Base-by-base conservation (phyloP, 2,888 invertebrate genomes). In the Tetanocera ferruginea region DNA sequence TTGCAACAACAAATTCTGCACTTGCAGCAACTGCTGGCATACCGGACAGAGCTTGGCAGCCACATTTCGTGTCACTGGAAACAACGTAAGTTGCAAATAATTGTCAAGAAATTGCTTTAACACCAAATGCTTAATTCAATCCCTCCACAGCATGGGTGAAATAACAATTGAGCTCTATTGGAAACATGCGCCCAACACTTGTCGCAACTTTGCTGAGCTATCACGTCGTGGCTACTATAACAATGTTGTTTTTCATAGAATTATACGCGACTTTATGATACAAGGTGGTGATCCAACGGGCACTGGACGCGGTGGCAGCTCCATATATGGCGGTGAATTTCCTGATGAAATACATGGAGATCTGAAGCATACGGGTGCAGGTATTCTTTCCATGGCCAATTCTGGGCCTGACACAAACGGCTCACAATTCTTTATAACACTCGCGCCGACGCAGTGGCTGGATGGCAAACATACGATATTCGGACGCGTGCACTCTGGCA, bases 391-490 rank as follows among this genome's bases (percentile, higher is more conserved):
- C 0, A 99, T 99, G 99, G 99, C 99, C 0, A 99, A 99, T 91
- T 95, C 98, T 25, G 98, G 99, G 0, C 98, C 98, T 0, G 94
- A 99, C 86, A 95, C 97, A 6, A 99, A 99, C 89, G 98, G 98
- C 3, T 98, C 98, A 43, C 99, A 99, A 89, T 99, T 99, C 91
- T 99, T 99, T 85, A 96, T 99, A 69, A 98, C 98, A 0, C 90
- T 99, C 79, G 98, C 96, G 0, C 98, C 99, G 1, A 97, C 98
- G 0, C 98, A 98, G 85, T 99, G 99, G 98, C 91, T 99, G 52
- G 99, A 99, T 91, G 96, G 97, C 14, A 98, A 98, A 89, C 99
- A 99, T 90, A 93, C 98, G 2, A 98, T 99, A 87, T 99, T 99
- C 91, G 99, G 96, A 83, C 92, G 98, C 82, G 92, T 98, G 6